A percentile compares a stretch with the other conserved stretches of the same genome.
Conservation (phyloP, 2,888 invertebrate genomes). For the Eilema sororculum region DNA sequence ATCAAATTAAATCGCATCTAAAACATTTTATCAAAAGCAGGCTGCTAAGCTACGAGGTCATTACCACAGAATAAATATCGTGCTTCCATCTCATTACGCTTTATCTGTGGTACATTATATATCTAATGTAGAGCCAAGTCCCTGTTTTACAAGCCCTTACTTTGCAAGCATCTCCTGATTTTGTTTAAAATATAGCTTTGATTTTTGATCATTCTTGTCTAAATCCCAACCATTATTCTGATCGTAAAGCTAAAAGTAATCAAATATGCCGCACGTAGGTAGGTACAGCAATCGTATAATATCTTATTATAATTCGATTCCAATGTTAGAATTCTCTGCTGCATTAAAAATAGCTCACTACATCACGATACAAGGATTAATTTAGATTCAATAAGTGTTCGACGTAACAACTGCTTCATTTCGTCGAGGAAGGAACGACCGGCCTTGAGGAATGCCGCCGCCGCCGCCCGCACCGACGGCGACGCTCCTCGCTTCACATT, state of each 20-base stretch:
- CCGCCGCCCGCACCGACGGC: slow-evolving; percentile 50
- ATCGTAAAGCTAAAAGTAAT: not conserved
- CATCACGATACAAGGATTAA: slow-evolving; percentile 35
- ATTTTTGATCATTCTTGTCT: not conserved
- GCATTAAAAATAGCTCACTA: slow-evolving; percentile 30
- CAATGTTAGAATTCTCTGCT: slow-evolving; percentile 20
- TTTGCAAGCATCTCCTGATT: not conserved
- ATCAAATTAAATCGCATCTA: too few relatives aligned
- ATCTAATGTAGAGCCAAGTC: not conserved
- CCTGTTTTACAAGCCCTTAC: not conserved
- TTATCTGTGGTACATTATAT: not conserved
- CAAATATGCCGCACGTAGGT: not conserved
- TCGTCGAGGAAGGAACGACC: slow-evolving; percentile 69
- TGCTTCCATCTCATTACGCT: too few relatives aligned
- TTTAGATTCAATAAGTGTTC: slow-evolving; percentile 57
- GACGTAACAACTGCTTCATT: slow-evolving; percentile 50
- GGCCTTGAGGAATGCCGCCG: slow-evolving; percentile 81
- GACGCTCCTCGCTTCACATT: slow-evolving; percentile 37
- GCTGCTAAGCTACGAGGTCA: too few relatives aligned
- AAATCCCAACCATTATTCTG: not conserved
- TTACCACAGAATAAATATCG: too few relatives aligned
- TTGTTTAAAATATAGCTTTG: not conserved
- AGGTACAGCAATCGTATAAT: not conserved
- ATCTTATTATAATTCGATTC: not conserved
- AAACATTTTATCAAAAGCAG: too few relatives aligned